Evolutionary conservation across 2,113 vertebrate species (phyloP).

Genomic region (Heterocephalus glaber): DNA sequence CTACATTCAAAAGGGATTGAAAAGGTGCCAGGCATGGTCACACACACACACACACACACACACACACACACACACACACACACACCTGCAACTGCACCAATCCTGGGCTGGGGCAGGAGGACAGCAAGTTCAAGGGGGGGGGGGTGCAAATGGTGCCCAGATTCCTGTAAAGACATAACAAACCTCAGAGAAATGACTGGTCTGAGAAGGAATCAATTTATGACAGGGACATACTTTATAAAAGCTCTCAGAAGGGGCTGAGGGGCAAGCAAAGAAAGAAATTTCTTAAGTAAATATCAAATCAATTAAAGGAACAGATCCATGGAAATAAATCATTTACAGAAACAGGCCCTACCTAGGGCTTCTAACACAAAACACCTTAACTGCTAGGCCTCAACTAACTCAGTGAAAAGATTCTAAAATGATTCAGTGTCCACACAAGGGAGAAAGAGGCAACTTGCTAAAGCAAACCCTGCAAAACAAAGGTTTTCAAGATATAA

Average conservation of each 20-base stretch:
- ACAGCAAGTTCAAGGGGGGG: background rate
- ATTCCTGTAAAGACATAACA: slow-evolving; percentile 19
- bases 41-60: no score
- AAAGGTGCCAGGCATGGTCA: background rate
- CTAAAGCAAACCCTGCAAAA: slow-evolving; percentile 64
- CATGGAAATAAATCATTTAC: slow-evolving; percentile 82
- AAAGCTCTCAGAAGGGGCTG: slow-evolving; percentile 51
- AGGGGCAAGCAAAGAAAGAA: slow-evolving; percentile 70
- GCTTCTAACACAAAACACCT: slow-evolving; percentile 61
- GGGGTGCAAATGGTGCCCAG: background rate
- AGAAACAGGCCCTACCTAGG: slow-evolving; percentile 66
- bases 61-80: no score
- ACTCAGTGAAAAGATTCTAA: slow-evolving; percentile 67
- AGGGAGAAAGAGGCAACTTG: slow-evolving; percentile 19
- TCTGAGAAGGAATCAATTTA: slow-evolving; percentile 21
- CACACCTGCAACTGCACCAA: background rate
- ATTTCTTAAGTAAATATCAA: slow-evolving; percentile 78
- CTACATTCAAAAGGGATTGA: background rate
- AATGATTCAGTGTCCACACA: slow-evolving; percentile 48
- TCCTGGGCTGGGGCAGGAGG: background rate
- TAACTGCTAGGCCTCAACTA: slow-evolving; percentile 30
- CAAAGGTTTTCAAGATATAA: slow-evolving; percentile 71
- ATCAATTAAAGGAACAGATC: slow-evolving; percentile 76
- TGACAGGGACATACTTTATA: background rate
- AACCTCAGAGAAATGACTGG: background rate